Conservation (phyloP, 1,140 invertebrate species). For the Zophobas morio region DNA sequence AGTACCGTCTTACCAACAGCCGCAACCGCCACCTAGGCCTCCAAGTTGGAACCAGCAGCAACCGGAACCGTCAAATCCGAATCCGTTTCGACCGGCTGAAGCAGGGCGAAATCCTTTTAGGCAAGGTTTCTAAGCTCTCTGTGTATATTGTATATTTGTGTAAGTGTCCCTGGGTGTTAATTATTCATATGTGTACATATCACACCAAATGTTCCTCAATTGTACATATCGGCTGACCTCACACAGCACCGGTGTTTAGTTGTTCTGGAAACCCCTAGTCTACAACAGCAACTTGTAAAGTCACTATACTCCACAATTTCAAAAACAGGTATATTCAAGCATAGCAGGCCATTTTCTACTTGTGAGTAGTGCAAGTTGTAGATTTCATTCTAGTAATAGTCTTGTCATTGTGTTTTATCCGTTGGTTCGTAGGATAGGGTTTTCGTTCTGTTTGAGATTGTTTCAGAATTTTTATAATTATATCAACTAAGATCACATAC, state of each 20-base stretch:
- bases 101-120: constrained; percentile 71
- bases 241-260: constrained; percentile 24
- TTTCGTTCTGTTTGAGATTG: constrained; percentile 1
- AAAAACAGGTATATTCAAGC: neutral
- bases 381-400: neutral
- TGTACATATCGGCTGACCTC: constrained; percentile 57
- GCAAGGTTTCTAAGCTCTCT: constrained; percentile 64
- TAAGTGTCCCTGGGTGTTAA: constrained; percentile 46
- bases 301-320: neutral
- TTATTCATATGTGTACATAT: constrained; percentile 60
- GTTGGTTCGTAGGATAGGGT: constrained; percentile 13
- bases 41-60: constrained; percentile 57
- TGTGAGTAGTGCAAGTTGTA: neutral
- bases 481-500: constrained; percentile 68
- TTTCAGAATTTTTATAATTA: constrained; percentile 48
- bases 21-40: constrained; percentile 56
- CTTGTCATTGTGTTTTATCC: neutral
- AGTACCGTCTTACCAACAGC: constrained; percentile 70
- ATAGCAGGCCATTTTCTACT: constrained; percentile 2
- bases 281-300: neutral
- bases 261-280: constrained; percentile 6
- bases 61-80: constrained; percentile 70
- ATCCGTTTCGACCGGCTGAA: constrained; percentile 72
- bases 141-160: constrained; percentile 53
- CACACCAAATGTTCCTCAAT: constrained; percentile 63